These are phyloP conservation scores for Apamea epomidion DNA, from an alignment of 2,888 invertebrate genomes.

Conservation along the genomic window DNA sequence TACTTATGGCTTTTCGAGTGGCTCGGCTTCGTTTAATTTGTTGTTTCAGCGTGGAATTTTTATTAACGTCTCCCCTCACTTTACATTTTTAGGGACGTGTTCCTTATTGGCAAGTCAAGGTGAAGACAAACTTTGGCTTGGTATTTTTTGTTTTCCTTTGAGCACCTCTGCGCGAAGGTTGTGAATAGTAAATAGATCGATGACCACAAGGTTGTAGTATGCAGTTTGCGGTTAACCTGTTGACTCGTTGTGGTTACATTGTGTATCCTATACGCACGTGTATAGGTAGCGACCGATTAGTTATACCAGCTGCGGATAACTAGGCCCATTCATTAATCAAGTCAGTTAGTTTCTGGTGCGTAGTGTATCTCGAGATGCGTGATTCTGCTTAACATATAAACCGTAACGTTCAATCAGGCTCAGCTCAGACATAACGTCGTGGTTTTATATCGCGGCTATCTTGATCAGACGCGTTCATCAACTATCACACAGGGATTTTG, in stretches of 20 bases:
- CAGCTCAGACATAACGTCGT: slow-evolving; percentile 39
- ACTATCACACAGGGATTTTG: slow-evolving; percentile 74
- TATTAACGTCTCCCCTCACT: slow-evolving; percentile 89
- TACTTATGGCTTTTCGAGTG: slow-evolving; percentile 91
- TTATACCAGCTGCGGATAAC: slow-evolving; percentile 66
- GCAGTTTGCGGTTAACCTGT: slow-evolving; percentile 70
- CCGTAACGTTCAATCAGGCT: slow-evolving; percentile 51
- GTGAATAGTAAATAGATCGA: slow-evolving; percentile 68
- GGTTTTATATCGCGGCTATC: slow-evolving; percentile 61
- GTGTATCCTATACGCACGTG: slow-evolving; percentile 14
- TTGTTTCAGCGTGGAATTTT: slow-evolving; percentile 90
- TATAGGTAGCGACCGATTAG: slow-evolving; percentile 57
- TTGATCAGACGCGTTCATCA: slow-evolving; percentile 70
- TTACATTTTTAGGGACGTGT: slow-evolving; percentile 84
- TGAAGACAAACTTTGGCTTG: slow-evolving; percentile 78
- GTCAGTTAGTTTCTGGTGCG: slow-evolving; percentile 57
- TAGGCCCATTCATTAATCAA: slow-evolving; percentile 60
- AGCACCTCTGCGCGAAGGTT: slow-evolving; percentile 55
- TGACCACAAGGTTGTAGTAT: slow-evolving; percentile 57
- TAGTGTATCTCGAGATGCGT: slow-evolving; percentile 49
- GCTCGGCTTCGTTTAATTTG: slow-evolving; percentile 91
- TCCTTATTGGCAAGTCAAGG: slow-evolving; percentile 81
- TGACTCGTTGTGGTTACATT: slow-evolving; percentile 62
- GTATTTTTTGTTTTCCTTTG: slow-evolving; percentile 71
- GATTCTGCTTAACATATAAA: slow-evolving; percentile 53